Conservation (phyloP, 2,888 invertebrate genomes). For the Tetheella fluctuosa region DNA sequence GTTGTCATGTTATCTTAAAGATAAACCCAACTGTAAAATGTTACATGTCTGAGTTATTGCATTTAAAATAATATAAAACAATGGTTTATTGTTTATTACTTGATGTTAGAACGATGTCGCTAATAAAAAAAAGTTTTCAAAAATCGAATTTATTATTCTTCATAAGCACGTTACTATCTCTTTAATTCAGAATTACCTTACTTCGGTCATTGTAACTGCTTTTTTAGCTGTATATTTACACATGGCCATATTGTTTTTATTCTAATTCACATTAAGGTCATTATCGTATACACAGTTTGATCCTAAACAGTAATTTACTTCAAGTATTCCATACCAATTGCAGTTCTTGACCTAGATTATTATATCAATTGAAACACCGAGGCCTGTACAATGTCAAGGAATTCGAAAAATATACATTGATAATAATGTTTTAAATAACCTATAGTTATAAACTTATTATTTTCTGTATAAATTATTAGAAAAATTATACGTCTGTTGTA, state of each 20-base stretch:
- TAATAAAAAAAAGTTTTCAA: too few species aligned
- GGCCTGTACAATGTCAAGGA: constrained; percentile 60
- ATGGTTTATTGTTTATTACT: background rate
- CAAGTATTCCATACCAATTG: constrained; percentile 20
- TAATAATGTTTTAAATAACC: constrained; percentile 22
- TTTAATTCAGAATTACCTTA: background rate
- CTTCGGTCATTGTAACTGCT: background rate
- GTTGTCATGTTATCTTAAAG: background rate
- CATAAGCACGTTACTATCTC: too few species aligned
- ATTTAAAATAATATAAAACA: background rate
- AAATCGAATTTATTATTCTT: too few species aligned
- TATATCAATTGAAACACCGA: constrained; percentile 37
- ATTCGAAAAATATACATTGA: constrained; percentile 35
- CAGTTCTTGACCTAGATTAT: constrained; percentile 63
- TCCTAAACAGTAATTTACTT: constrained; percentile 21
- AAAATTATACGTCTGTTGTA: too few species aligned
- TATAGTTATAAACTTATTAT: too few species aligned
- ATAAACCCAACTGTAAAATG: background rate
- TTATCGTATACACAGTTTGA: constrained; percentile 13
- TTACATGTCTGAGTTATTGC: background rate
- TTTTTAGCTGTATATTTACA: background rate
- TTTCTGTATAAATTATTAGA: too few species aligned
- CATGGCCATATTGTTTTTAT: background rate
- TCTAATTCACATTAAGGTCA: background rate
- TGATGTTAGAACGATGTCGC: too few species aligned